Conservation (phyloP, 1,140 invertebrate genomes). For the Neoseiulus cucumeris region DNA sequence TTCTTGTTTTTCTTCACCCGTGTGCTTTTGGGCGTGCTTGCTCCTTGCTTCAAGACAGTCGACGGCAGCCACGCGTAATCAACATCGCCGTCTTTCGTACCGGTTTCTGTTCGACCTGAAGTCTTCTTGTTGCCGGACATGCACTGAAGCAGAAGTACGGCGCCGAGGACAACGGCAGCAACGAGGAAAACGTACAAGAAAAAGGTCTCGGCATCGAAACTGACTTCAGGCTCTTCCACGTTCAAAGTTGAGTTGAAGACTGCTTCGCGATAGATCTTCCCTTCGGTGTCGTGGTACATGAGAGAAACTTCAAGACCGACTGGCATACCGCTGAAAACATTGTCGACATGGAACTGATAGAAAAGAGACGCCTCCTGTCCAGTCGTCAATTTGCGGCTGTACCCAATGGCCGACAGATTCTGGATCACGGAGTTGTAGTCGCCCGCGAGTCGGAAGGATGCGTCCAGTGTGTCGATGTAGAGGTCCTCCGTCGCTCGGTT, state of each 20-base stretch:
- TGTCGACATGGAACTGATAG: constrained; percentile 1
- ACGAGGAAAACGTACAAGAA: constrained; percentile 8
- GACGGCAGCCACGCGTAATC: constrained; percentile 1
- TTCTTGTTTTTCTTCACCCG: background rate
- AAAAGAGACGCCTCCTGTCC: constrained; percentile 4
- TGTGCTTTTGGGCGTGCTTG: background rate
- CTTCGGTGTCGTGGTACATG: background rate
- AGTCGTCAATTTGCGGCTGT: background rate
- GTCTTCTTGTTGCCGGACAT: background rate
- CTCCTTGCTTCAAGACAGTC: background rate
- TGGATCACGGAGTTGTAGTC: constrained; percentile 8
- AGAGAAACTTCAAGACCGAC: background rate
- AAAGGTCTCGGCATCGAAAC: background rate
- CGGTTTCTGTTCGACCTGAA: background rate
- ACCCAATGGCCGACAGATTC: background rate
- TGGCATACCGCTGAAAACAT: background rate
- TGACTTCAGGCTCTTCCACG: background rate
- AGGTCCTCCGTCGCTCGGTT: background rate
- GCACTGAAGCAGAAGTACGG: background rate
- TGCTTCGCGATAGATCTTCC: background rate
- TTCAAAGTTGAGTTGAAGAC: constrained; percentile 6
- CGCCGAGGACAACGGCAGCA: background rate
- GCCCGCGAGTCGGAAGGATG: background rate
- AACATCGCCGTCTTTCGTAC: background rate
- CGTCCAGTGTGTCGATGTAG: background rate